These are phyloP conservation scores for Taenaris catops DNA, from an alignment of 2,888 invertebrate species.

Conservation along the genomic window DNA sequence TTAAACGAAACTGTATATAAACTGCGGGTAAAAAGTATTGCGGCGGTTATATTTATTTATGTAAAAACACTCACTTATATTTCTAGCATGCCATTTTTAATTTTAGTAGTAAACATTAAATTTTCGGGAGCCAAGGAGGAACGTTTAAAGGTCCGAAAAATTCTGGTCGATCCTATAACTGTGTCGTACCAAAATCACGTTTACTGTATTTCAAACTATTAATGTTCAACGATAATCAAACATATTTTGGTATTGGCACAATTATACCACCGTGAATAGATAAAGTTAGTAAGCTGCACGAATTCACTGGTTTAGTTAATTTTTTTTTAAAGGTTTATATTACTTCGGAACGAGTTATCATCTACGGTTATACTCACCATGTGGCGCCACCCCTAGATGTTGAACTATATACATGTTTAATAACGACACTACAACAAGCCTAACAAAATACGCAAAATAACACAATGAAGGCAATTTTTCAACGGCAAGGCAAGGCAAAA, in stretches of 20 bases:
- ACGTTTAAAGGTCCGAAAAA: conserved; percentile 34
- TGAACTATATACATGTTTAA: conserved; percentile 53
- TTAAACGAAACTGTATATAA: too few relatives aligned
- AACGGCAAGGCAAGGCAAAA: conserved; percentile 60
- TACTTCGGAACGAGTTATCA: conserved; percentile 36
- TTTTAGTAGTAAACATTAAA: conserved; percentile 44
- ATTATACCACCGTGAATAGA: conserved; percentile 44
- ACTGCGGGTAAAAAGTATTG: conserved; percentile 36
- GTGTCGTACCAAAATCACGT: conserved; percentile 30
- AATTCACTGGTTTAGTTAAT: conserved; percentile 39
- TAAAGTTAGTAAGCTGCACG: conserved; percentile 60
- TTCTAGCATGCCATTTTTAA: conserved; percentile 59
- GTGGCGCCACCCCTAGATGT: conserved; percentile 35
- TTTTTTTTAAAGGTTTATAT: conserved; percentile 33
- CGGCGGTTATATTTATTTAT: conserved; percentile 42
- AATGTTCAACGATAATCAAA: not conserved
- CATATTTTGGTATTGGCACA: conserved; percentile 37
- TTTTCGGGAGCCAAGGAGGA: conserved; percentile 62
- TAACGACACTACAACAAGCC: conserved; percentile 72
- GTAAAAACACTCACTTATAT: conserved; percentile 17
- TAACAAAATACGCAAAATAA: conserved; percentile 69
- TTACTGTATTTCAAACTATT: not conserved
- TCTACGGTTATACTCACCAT: conserved; percentile 61
- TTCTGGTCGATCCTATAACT: conserved; percentile 42
- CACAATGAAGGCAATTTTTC: conserved; percentile 59